These are phyloP conservation scores for Drosophila stalkeri DNA, from an alignment of 2,888 invertebrate genomes.

Conservation along the genomic window DNA sequence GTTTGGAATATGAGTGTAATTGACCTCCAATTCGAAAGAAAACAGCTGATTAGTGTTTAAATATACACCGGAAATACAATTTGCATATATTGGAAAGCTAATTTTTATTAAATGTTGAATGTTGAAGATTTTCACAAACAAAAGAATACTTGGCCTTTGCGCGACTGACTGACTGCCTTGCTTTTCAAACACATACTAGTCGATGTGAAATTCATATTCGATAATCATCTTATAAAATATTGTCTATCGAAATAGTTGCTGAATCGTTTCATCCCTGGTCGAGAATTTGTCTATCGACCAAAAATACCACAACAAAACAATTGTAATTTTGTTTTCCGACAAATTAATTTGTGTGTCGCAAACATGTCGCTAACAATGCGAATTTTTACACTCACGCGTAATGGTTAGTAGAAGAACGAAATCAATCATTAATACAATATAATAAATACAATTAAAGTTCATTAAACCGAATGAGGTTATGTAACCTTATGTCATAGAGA, in stretches of 20 bases:
- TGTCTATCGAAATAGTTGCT: slow-evolving; percentile 3
- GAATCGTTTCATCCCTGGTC: slow-evolving; percentile 2
- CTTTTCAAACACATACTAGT: slow-evolving; percentile 22
- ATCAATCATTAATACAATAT: neutral
- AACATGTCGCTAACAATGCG: slow-evolving; percentile 79
- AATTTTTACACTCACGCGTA: slow-evolving; percentile 78
- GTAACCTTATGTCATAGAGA: slow-evolving; percentile 84
- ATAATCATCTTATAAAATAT: neutral
- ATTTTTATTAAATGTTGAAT: neutral
- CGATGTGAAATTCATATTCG: slow-evolving; percentile 9
- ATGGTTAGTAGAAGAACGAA: slow-evolving; percentile 73
- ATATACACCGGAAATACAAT: too few species aligned
- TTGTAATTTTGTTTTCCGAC: slow-evolving; percentile 32
- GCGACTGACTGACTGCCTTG: neutral
- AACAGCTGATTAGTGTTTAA: neutral
- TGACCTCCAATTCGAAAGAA: slow-evolving; percentile 12
- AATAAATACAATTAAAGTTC: neutral
- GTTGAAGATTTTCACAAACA: neutral
- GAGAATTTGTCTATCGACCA: slow-evolving; percentile 31
- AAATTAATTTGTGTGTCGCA: slow-evolving; percentile 45
- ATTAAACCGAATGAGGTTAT: slow-evolving; percentile 79
- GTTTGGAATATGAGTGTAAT: slow-evolving; percentile 16
- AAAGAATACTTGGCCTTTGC: neutral
- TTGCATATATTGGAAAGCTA: neutral
- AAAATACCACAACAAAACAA: slow-evolving; percentile 58